Evolutionary conservation across 2,113 vertebrate species (phyloP).

Genomic region (Ciconia stormi): DNA sequence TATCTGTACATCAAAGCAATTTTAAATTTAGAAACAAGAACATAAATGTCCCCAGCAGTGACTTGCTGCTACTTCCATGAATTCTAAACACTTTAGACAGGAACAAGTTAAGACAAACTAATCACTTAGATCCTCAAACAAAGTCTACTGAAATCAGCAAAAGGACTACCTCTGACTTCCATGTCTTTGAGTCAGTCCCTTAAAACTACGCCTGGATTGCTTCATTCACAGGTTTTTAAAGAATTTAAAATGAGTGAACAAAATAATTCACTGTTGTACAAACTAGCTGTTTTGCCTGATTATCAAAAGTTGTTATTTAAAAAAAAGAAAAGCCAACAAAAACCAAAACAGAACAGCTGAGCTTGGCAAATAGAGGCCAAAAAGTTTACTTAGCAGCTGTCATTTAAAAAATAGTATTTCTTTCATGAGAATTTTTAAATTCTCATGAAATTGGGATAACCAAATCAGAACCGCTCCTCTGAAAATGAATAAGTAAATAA

Average conservation of each 20-base stretch:
- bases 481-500: neutral
- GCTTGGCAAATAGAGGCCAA: neutral
- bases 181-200: neutral
- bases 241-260: neutral
- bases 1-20: neutral
- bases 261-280: neutral
- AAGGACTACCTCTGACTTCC: neutral
- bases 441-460: neutral
- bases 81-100: neutral
- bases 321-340: neutral
- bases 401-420: neutral
- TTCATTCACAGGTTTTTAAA: neutral
- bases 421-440: neutral
- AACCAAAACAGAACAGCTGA: neutral
- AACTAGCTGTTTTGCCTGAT: neutral
- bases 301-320: neutral
- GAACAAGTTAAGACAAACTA: neutral
- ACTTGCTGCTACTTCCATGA: neutral
- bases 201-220: neutral
- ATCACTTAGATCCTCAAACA: neutral
- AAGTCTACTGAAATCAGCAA: neutral
- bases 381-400: neutral
- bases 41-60: neutral
- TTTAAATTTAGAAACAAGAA: neutral
- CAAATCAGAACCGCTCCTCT: neutral